A percentile compares a stretch with the other conserved stretches of the same genome.
Conservation (phyloP, 2,113 vertebrate species). For the Atlantisia rogersi region DNA sequence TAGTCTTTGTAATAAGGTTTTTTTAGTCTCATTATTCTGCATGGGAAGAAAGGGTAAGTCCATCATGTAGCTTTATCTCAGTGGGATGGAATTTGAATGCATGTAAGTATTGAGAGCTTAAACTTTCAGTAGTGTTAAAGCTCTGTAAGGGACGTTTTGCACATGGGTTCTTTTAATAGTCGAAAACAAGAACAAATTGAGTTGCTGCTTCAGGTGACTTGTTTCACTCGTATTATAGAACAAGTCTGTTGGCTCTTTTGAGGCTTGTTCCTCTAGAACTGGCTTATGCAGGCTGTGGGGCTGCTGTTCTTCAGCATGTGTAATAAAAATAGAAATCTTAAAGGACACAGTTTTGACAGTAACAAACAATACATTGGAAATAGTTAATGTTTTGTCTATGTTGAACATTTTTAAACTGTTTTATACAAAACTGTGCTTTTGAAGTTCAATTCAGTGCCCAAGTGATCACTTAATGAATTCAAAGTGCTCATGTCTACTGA, state of each 20-base stretch:
- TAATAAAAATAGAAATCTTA: not conserved
- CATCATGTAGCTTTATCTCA: not conserved
- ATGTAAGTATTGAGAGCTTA: not conserved
- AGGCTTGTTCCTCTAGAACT: not conserved
- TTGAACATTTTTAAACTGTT: not conserved
- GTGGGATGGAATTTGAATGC: not conserved
- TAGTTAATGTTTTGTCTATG: not conserved
- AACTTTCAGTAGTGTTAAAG: not conserved
- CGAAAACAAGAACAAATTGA: not conserved
- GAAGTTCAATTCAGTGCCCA: not conserved
- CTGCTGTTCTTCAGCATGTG: not conserved
- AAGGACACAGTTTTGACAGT: not conserved
- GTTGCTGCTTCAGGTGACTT: not conserved
- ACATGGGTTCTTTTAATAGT: not conserved
- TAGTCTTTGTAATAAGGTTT: not conserved
- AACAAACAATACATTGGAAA: not conserved
- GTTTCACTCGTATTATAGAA: not conserved
- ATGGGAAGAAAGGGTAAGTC: fast-evolving
- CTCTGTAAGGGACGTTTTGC: not conserved
- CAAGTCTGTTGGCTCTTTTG: not conserved
- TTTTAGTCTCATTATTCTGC: not conserved
- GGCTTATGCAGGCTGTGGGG: fast-evolving
- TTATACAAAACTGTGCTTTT: not conserved
- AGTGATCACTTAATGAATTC: not conserved
- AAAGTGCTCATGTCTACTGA: not conserved